Base-by-base conservation (phyloP, 2,888 invertebrate species). In the Athalia cordata region DNA sequence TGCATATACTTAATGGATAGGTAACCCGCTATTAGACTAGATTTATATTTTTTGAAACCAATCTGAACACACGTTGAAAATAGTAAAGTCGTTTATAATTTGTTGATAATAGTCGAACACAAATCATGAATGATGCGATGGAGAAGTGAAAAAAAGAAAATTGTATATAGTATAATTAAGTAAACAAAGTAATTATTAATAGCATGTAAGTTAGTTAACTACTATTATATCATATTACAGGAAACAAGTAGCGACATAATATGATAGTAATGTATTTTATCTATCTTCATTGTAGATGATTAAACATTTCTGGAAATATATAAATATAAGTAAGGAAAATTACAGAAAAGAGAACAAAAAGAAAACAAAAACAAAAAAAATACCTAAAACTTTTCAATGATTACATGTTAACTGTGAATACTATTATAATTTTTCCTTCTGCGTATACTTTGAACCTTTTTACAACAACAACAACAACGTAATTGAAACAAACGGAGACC, bases 1-100 rank as follows among this genome's bases (percentile, higher is more conserved):
- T 11, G 55, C 5, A 62, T 15, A 64, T 64, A 64, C 62, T 45
- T 64, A 65, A 59, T 29, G 5, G 57, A 72, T 47, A 13, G 8
- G 45, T 70, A 4, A 70, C 1, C 55, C 47, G 68, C 68, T 68
- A 55, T 55, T 75, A 78, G 78, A 74, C 75, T 78, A 65, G 65
- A 78, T 78, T 78, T 75, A 74, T 78, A 72, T 78, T 74, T 78
- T 74, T 78, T 75, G 75, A 74, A 65, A 78, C 50, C 62, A 66
- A 74, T 8, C 67, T 75, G 47, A 78, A 78, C 8, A 74, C 50
- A 65, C 52, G 55, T 77, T 55, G 47, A 85, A 84, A 86, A 83
- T 83, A 47, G 45, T 59, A 57, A 47, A n/a, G 52, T 83, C 86
- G 87, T 87, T 87, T 87, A 87, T 89, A 88, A 88, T 88, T 88